Evolutionary conservation across 2,797 vertebrate genomes (phyloP), one percentile per base, ranked within the genome.

Genomic region (Leptatherina wallacei): DNA sequence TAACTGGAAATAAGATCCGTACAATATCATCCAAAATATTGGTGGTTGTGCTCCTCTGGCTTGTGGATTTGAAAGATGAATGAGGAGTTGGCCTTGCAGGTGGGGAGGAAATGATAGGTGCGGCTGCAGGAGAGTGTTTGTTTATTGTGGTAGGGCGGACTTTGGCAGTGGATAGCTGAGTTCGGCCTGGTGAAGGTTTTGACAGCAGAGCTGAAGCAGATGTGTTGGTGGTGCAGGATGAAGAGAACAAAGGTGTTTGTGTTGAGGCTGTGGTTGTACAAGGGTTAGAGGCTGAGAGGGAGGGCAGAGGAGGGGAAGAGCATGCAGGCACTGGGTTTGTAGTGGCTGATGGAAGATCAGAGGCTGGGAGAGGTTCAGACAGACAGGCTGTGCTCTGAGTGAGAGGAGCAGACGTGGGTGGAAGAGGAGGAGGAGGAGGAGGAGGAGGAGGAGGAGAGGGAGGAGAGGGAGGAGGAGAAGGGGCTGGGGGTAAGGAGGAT

Each of bases 11-110:
- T 40, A 30, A 59, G 61, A 44, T 40, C 94, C 96, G 86, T 89
- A 99, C 97, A 52, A 96, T 96, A 73, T 97, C 96, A 86, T 99
- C 97, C 93, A 99, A 64, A 35, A 96, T 83, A 65, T 90, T 94
- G 59, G 75, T 40, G 78, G 71, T 62, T 29, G 93, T 82, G 75
- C 94, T 96, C 85, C 94, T 97, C 73, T 94, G 95, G 52, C 89
- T 94, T 2, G 36, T 81, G 33, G 85, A 81, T 81, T 89, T 95
- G 18, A 64, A 68, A 2, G 83, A 78, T 57, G 80, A 75, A 0
- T 40, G 61, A n/a, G 69, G 83, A 55, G 69, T 73, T 52, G 0
- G 35, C 18, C 73, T 62, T 58, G 80, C 71, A 47, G 86, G 70
- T 10, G 64, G 68, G 44, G 82, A 71, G 60, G 60, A 52, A 57